Evolutionary conservation across 2,888 invertebrate genomes (phyloP).

Genomic region (Athrips mouffetella): DNA sequence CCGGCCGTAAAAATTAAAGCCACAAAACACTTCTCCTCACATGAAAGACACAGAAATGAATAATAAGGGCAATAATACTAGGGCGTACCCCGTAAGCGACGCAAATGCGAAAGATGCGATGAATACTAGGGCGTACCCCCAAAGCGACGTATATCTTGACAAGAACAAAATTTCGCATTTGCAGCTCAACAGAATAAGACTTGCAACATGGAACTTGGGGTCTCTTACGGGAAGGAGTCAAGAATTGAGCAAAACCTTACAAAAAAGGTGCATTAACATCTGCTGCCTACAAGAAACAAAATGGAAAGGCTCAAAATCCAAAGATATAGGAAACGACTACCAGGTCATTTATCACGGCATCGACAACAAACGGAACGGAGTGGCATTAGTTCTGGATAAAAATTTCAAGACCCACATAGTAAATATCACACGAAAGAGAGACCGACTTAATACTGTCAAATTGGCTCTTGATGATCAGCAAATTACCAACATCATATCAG

Average conservation of each 20-base stretch:
- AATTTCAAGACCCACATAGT: not conserved
- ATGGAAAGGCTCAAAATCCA: conserved; percentile 26
- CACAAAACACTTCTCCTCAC: conserved; percentile 11
- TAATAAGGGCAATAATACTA: conserved; percentile 18
- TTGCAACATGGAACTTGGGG: conserved; percentile 24
- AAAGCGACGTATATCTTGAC: conserved; percentile 17
- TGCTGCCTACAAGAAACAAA: conserved; percentile 25
- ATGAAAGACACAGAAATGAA: conserved; percentile 3
- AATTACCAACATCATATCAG: not conserved
- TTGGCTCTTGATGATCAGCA: conserved; percentile 4
- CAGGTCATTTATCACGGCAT: conserved; percentile 13
- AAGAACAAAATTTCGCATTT: not conserved
- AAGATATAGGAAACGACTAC: conserved; percentile 15
- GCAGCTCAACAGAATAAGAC: not conserved
- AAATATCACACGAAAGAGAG: not conserved
- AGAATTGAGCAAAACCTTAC: conserved; percentile 21
- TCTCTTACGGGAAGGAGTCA: conserved; percentile 23
- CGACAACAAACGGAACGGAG: not conserved
- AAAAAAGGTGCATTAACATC: conserved; percentile 19
- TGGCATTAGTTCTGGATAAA: not conserved
- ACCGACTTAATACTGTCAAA: conserved; percentile 1
- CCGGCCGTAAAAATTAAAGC: conserved; percentile 22
- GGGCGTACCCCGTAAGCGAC: conserved; percentile 28
- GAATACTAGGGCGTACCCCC: no score
- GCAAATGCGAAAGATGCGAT: conserved; percentile 9